A percentile compares a stretch with the other conserved stretches of the same genome.
Evolutionary conservation across 2,113 vertebrate species (phyloP).

Genomic region (Prunella himalayana): DNA sequence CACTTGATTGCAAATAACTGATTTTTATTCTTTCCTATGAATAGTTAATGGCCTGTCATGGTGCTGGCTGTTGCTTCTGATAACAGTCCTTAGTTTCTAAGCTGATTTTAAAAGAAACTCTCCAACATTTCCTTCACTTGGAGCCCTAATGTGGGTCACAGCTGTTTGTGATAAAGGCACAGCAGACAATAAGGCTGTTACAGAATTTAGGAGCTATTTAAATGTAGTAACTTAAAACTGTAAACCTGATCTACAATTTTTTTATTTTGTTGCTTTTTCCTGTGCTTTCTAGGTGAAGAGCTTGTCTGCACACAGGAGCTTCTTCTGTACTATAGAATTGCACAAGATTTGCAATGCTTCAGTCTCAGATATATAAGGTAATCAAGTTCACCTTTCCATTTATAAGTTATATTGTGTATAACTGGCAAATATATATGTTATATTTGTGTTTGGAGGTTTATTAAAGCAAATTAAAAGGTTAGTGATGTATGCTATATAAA

Average conservation of each 20-base stretch:
- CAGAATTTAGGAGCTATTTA: background rate
- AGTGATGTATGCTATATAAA: background rate
- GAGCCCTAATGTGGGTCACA: background rate
- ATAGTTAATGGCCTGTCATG: background rate
- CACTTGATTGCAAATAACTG: background rate
- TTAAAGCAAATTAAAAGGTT: background rate
- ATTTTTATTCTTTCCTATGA: background rate
- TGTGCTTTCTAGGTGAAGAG: background rate
- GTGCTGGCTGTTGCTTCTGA: background rate
- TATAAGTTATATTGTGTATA: background rate
- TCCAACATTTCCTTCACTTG: background rate
- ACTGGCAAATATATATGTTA: too few relatives aligned
- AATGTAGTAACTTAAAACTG: background rate
- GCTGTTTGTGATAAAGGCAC: background rate
- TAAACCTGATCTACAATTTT: background rate
- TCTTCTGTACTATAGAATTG: background rate
- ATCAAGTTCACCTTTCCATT: background rate
- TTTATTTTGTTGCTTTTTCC: background rate
- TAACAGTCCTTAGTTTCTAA: background rate
- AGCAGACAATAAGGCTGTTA: background rate
- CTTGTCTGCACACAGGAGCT: background rate
- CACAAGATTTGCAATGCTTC: background rate
- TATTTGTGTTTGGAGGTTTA: background rate
- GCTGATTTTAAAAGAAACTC: background rate
- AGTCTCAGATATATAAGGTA: background rate